These are phyloP conservation scores for Heteromyza rotundicornis DNA, from an alignment of 2,888 invertebrate genomes.

Conservation along the genomic window DNA sequence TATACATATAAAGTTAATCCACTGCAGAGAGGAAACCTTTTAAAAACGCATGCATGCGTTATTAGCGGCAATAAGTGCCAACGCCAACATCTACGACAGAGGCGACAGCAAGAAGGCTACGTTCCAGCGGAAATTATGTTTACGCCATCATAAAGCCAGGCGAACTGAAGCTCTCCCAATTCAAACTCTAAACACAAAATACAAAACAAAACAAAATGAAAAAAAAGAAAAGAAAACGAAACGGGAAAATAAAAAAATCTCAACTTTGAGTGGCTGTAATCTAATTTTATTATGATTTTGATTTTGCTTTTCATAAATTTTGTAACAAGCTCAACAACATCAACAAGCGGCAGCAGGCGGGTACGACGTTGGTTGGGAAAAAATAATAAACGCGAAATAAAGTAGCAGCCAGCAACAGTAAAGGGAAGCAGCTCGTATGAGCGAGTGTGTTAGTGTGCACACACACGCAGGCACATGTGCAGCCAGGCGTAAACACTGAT, in stretches of 20 bases:
- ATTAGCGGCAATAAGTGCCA: background rate
- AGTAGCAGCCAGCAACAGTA: constrained; percentile 43
- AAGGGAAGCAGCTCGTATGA: constrained; percentile 32
- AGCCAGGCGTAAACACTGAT: constrained; percentile 47
- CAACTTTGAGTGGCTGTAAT: constrained; percentile 45
- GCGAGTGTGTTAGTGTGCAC: background rate
- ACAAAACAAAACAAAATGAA: too few species aligned
- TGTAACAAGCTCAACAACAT: background rate
- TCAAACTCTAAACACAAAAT: background rate
- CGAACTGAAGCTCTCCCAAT: background rate
- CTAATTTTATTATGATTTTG: constrained; percentile 30
- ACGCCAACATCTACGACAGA: background rate
- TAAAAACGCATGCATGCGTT: background rate
- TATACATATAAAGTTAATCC: background rate
- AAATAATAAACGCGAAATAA: constrained; percentile 56
- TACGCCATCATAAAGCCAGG: too few species aligned
- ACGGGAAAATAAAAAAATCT: constrained; percentile 18
- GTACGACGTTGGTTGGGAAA: constrained; percentile 41
- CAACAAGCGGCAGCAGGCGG: background rate
- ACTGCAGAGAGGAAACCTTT: background rate
- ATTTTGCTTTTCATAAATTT: constrained; percentile 6
- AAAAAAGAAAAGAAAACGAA: background rate
- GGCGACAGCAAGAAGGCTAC: background rate
- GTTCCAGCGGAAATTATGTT: too few species aligned
- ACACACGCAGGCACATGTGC: background rate